A percentile compares a stretch with the other conserved stretches of the same genome.
These are phyloP conservation scores for Urophycis tenuis DNA, from an alignment of 2,797 vertebrate genomes.

Conservation along the genomic window DNA sequence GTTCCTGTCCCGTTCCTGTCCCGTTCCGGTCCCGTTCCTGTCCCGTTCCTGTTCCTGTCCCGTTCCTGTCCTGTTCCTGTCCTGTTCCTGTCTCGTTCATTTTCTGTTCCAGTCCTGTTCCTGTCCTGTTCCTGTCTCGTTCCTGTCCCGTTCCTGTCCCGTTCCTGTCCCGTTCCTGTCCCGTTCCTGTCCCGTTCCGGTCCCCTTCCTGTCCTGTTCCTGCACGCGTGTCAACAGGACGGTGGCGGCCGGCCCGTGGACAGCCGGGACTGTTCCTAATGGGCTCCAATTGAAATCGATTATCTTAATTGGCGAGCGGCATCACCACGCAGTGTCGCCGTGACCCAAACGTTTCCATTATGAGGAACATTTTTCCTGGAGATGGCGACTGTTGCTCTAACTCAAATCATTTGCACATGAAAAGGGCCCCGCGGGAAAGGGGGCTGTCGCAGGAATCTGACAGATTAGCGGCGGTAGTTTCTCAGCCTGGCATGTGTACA, in stretches of 20 bases:
- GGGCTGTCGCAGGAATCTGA: constrained; percentile 27
- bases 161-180: too few species aligned
- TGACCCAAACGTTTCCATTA: constrained; percentile 46
- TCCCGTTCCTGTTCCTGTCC: too few species aligned
- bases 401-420: constrained; percentile 51
- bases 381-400: constrained; percentile 45
- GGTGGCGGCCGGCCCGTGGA: constrained; percentile 33
- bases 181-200: too few species aligned
- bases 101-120: too few species aligned
- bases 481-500: constrained; percentile 31
- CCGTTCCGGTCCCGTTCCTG: too few species aligned
- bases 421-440: constrained; percentile 28
- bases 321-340: constrained; percentile 35
- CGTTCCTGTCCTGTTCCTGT: too few species aligned
- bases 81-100: too few species aligned
- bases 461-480: constrained; percentile 41
- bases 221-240: constrained; percentile 24
- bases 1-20: too few species aligned
- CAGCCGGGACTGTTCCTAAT: constrained; percentile 38
- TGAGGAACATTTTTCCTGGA: constrained; percentile 53
- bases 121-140: too few species aligned
- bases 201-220: too few species aligned
- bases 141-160: too few species aligned
- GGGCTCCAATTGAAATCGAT: constrained; percentile 45
- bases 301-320: constrained; percentile 24